A percentile compares a stretch with the other conserved stretches of the same genome.
These are phyloP conservation scores for Nebria brevicollis DNA, from an alignment of 2,888 invertebrate genomes.

Conservation along the genomic window DNA sequence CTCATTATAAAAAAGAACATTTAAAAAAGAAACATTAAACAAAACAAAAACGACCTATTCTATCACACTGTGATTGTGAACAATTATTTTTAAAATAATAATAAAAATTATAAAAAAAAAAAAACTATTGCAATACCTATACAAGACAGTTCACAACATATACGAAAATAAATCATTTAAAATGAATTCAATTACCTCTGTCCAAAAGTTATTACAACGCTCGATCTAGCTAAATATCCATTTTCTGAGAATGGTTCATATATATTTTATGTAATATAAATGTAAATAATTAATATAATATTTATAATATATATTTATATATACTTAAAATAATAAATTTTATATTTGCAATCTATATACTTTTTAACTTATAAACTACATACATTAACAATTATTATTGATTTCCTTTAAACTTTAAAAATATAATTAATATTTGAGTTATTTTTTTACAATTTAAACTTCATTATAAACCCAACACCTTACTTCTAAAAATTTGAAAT, in stretches of 20 bases:
- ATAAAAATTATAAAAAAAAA: not conserved
- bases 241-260: conserved; percentile 15
- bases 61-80: conserved; percentile 58
- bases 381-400: conserved; percentile 47
- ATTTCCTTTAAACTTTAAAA: conserved; percentile 47
- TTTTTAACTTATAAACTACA: conserved; percentile 41
- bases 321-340: conserved; percentile 30
- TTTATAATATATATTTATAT: conserved; percentile 45
- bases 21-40: conserved; percentile 46
- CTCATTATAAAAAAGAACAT: conserved; percentile 46
- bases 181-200: conserved; percentile 35
- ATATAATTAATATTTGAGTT: conserved; percentile 45
- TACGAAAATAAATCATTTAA: conserved; percentile 11
- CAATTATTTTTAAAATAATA: conserved; percentile 34
- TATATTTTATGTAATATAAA: conserved; percentile 30
- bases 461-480: conserved; percentile 46
- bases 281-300: conserved; percentile 46
- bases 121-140: conserved; percentile 42
- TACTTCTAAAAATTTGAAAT: conserved; percentile 37
- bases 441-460: conserved; percentile 46
- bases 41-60: conserved; percentile 54
- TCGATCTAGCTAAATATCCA: conserved; percentile 24
- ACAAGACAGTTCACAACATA: conserved; percentile 26
- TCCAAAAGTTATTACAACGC: conserved; percentile 31
- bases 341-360: conserved; percentile 46